Evolutionary conservation across 2,113 vertebrate species (phyloP), one percentile per base, ranked within the genome.

Genomic region (Oncorhynchus masou): DNA sequence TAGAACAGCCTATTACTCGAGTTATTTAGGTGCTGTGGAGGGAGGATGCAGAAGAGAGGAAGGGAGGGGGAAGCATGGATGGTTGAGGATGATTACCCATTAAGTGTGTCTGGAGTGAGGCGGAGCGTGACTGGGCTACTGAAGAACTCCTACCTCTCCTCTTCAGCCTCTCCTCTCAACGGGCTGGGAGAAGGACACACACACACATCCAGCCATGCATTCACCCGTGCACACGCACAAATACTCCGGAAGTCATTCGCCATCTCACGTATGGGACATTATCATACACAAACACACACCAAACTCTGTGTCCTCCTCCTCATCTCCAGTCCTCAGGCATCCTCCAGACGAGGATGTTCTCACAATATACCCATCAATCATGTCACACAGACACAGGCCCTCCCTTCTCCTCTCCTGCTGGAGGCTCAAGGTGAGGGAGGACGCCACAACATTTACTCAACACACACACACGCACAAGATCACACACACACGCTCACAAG

Each of bases 311-410:
- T 76, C 64, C 80, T 48, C 66, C 75, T 59, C 73, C 81, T 89
- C 89, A 89, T 90, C 90, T 85, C 73, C 79, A 73, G 79, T 73
- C 83, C 78, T 78, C 90, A 86, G 89, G 85, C 81, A 54, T 74
- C 79, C 85, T 84, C 86, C 83, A 54, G 84, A 68, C 83, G 85
- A 80, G 86, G 85, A 86, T 87, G 88, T 79, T 89, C 88, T 88
- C 83, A 85, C 84, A 90, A 90, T 87, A 87, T 77, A 84, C 68
- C 85, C 87, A 91, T 92, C 90, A 90, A 90, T 92, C 88, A 92
- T 1, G n/a, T 74, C 74, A 73, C 83, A 82, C 86, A 85, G 84
- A 69, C 66, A 20, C 81, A 4, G 73, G 66, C 76, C 78, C 71
- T 25, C 48, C n/a, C 34, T 34, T 3, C 48, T 3, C 72, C 80